These are phyloP conservation scores for Muscicapa comitata DNA, from an alignment of 2,797 vertebrate genomes.

Conservation along the genomic window DNA sequence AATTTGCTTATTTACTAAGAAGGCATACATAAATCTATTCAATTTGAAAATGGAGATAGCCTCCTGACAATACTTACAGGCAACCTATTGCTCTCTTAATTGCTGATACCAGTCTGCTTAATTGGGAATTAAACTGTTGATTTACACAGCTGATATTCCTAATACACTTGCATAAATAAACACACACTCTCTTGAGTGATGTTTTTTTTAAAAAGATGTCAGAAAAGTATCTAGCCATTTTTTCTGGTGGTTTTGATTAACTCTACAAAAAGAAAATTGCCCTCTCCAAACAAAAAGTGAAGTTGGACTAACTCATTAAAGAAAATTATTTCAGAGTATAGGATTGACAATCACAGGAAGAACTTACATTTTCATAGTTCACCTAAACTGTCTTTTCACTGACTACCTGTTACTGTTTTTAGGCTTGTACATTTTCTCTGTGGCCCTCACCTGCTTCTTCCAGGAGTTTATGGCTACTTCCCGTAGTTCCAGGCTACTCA, in stretches of 20 bases:
- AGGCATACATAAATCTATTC: neutral
- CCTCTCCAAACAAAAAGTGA: neutral
- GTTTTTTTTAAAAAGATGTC: accelerated
- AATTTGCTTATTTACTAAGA: neutral
- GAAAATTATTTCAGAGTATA: neutral
- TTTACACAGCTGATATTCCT: neutral
- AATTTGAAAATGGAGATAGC: neutral
- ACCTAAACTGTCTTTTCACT: neutral
- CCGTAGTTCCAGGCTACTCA: neutral
- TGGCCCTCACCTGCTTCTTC: neutral
- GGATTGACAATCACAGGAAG: neutral
- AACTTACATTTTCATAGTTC: neutral
- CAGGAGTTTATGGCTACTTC: neutral
- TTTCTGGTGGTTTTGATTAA: neutral
- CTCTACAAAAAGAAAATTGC: neutral
- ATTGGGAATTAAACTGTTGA: neutral
- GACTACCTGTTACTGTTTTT: neutral
- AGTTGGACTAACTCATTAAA: neutral
- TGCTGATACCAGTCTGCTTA: neutral
- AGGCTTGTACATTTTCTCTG: neutral
- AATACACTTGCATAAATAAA: neutral
- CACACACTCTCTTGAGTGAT: neutral
- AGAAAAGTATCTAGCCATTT: neutral
- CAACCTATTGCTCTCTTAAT: neutral
- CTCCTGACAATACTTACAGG: neutral